Base-by-base conservation (phyloP, 1,140 invertebrate species). In the Chelonus insularis region DNA sequence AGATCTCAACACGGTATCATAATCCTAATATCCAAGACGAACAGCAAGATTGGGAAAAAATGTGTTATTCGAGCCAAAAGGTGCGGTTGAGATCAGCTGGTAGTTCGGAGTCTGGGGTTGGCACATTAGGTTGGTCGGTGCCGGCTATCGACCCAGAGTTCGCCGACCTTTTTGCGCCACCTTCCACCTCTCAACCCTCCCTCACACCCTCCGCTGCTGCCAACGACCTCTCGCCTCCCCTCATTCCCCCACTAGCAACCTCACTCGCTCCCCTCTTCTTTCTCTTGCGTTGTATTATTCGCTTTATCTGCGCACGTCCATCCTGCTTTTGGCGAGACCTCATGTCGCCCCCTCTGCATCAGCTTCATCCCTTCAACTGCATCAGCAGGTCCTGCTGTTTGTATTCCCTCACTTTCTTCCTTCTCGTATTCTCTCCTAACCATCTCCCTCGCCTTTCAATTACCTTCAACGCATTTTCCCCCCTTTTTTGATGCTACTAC, bases 111-210 rank as follows among this genome's bases (percentile, higher is more conserved):
- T 45, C 29, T 51, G 48, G 16, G 25, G 8, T 29, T 29, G 25
- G 64, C 66, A 70, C 68, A 68, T 68, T 68, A 60, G 69, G 61
- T 70, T 65, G 64, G 68, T 62, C 52, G 64, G 60, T 68, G 58
- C 36, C 57, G 69, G 64, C 52, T 67, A 68, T 67, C 67, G 64
- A 69, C 65, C 67, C 64, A 39, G 65, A 63, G 69, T 63, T 67
- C 65, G 52, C 52, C 65, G 67, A 68, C 67, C 63, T 64, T 62
- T 63, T 60, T 48, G 45, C 45, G 60, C 60, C 67, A 63, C 63
- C 58, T 60, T 62, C 54, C 64, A 50, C 61, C 63, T 64, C 63
- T 63, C 34, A 39, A 52, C 43, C 52, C 57, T 47, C 57, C 55
- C 11, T 34, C 56, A 21, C 61, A 57, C 41, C 20, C 55, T 16